Conservation (phyloP, 2,888 invertebrate species). For the Crossocerus cetratus region DNA sequence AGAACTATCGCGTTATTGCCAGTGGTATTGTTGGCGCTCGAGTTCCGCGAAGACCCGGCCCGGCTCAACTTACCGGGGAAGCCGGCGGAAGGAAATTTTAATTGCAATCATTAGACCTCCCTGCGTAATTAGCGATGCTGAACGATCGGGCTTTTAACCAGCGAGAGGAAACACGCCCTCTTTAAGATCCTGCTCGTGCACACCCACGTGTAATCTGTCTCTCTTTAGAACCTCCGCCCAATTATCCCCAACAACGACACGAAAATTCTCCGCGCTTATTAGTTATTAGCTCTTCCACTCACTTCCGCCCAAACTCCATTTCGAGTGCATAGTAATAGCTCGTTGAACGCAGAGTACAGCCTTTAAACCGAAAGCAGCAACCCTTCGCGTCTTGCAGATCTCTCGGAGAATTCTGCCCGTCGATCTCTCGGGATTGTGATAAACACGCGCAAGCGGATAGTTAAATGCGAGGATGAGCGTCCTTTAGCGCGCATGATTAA, state of each 20-base stretch:
- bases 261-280: too few relatives aligned
- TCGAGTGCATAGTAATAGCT: too few relatives aligned
- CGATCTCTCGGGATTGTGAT: too few relatives aligned
- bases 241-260: too few relatives aligned
- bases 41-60: slow-evolving; percentile 14
- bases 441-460: not conserved
- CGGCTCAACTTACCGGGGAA: slow-evolving; percentile 45
- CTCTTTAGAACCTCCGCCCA: slow-evolving; percentile 32
- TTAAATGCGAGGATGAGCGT: not conserved
- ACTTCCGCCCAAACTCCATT: too few relatives aligned
- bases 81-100: slow-evolving; percentile 54
- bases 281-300: too few relatives aligned
- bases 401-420: too few relatives aligned
- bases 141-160: slow-evolving; percentile 59
- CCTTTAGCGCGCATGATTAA: not conserved
- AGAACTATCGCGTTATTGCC: not conserved
- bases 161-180: slow-evolving; percentile 43
- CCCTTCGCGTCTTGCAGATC: too few relatives aligned
- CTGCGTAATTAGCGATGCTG: slow-evolving; percentile 60
- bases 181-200: slow-evolving; percentile 50
- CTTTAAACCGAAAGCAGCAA: too few relatives aligned
- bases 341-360: too few relatives aligned
- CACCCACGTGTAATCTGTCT: slow-evolving; percentile 27
- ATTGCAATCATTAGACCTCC: slow-evolving; percentile 57
- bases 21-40: not conserved